Evolutionary conservation across 1,140 invertebrate species (phyloP).

Genomic region (Leptinotarsa lineolata): DNA sequence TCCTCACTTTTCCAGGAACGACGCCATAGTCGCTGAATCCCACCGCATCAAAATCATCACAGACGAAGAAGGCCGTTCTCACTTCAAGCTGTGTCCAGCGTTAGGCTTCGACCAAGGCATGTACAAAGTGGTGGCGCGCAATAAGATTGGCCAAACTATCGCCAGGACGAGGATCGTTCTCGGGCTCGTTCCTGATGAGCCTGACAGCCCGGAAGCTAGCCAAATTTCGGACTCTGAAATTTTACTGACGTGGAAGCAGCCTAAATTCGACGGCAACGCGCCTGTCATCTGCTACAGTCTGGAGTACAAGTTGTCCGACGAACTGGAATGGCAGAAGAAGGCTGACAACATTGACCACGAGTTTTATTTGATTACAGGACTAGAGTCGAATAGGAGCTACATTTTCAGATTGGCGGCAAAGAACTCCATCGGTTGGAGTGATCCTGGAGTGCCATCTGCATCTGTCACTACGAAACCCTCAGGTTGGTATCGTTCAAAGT

Average conservation of each 20-base stretch:
- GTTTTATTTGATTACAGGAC: conserved; percentile 81
- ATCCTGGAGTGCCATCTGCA: conserved; percentile 74
- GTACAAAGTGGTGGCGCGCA: conserved; percentile 94
- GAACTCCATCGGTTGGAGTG: conserved; percentile 94
- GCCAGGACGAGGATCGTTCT: conserved; percentile 74
- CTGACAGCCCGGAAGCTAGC: conserved; percentile 83
- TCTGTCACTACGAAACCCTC: conserved; percentile 69
- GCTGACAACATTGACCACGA: conserved; percentile 92
- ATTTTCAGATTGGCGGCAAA: conserved; percentile 86
- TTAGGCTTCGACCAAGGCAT: conserved; percentile 84
- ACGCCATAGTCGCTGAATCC: conserved; percentile 80
- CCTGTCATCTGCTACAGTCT: conserved; percentile 83
- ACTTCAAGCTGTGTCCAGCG: conserved; percentile 75
- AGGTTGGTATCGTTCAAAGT: conserved; percentile 52
- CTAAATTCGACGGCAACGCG: conserved; percentile 70
- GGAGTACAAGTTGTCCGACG: conserved; percentile 77
- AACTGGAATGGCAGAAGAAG: conserved; percentile 83
- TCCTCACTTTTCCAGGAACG: conserved; percentile 64
- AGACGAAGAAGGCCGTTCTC: conserved; percentile 77
- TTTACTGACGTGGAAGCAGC: conserved; percentile 86
- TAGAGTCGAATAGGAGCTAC: conserved; percentile 80
- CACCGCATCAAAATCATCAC: conserved; percentile 76
- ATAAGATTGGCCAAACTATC: conserved; percentile 79
- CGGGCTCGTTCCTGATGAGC: conserved; percentile 76
- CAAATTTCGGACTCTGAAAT: conserved; percentile 85